Percentiles rank a stretch among this genome's conserved stretches.
Conservation (phyloP, 2,113 vertebrate genomes). For the Phoxinus phoxinus region DNA sequence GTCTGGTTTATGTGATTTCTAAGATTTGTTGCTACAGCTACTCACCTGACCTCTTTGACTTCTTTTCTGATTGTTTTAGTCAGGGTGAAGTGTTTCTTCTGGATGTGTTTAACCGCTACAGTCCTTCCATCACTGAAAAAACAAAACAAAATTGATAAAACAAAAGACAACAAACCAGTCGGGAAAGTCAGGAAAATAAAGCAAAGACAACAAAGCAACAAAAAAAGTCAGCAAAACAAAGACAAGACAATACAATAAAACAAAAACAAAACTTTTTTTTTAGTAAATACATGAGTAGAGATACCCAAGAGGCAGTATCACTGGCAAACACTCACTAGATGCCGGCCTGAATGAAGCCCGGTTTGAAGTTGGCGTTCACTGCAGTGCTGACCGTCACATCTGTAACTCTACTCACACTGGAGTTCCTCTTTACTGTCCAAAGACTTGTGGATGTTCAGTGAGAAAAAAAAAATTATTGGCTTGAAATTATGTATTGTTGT, state of each 20-base stretch:
- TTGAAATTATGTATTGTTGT: not conserved
- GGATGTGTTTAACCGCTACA: constrained; percentile 77
- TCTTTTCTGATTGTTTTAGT: constrained; percentile 78
- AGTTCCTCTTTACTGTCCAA: constrained; percentile 67
- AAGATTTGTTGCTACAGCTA: not conserved
- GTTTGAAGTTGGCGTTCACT: constrained; percentile 66
- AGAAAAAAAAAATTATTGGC: not conserved
- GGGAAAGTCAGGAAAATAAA: not conserved
- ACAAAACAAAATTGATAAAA: not conserved
- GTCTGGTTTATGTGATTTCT: not conserved
- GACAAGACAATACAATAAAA: not conserved
- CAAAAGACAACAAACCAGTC: not conserved
- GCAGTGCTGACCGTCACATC: constrained; percentile 69
- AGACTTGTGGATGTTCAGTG: constrained; percentile 59
- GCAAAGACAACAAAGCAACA: not conserved
- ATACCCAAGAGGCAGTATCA: not conserved
- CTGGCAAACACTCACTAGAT: constrained; percentile 71
- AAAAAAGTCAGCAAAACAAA: not conserved
- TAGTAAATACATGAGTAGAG: not conserved
- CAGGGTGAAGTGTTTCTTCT: constrained; percentile 76
- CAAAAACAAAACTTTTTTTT: not conserved
- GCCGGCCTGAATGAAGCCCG: constrained; percentile 70
- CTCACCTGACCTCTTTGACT: constrained; percentile 79
- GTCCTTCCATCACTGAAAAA: constrained; percentile 71
- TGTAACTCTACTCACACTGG: constrained; percentile 66